Evolutionary conservation across 2,113 vertebrate genomes (phyloP).

Genomic region (Microtus oregoni): DNA sequence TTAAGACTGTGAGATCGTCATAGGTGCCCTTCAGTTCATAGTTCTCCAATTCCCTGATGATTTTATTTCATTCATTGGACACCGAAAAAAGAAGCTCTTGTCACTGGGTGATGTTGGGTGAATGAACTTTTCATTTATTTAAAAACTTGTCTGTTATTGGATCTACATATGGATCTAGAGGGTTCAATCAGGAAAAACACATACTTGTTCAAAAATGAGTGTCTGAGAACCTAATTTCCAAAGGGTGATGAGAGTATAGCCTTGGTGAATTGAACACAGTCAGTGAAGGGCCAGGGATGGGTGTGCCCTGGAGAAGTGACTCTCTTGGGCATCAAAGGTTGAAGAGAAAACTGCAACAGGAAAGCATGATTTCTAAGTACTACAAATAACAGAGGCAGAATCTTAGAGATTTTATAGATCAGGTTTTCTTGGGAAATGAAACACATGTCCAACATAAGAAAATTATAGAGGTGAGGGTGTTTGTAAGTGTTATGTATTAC

Average conservation of each 20-base stretch:
- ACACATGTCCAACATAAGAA: neutral
- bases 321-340: neutral
- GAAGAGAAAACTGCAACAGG: neutral
- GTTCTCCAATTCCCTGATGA: slow-evolving; percentile 8
- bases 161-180: neutral
- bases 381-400: neutral
- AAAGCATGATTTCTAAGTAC: neutral
- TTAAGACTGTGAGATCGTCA: slow-evolving; percentile 54
- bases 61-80: slow-evolving; percentile 49
- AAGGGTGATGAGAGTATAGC: neutral
- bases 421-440: neutral
- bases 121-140: slow-evolving; percentile 25
- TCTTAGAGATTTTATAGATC: neutral
- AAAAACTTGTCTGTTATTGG: neutral
- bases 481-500: neutral
- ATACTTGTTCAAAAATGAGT: neutral
- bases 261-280: neutral
- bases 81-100: neutral
- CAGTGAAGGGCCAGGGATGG: neutral
- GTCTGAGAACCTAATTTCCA: neutral
- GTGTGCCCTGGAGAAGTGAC: neutral
- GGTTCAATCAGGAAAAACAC: neutral
- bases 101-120: neutral
- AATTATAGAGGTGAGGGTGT: neutral
- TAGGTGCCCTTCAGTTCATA: neutral